phyloP scores from a whole-genome alignment of 2,888 invertebrate genomes.

The Choreutis nemorana region DNA sequence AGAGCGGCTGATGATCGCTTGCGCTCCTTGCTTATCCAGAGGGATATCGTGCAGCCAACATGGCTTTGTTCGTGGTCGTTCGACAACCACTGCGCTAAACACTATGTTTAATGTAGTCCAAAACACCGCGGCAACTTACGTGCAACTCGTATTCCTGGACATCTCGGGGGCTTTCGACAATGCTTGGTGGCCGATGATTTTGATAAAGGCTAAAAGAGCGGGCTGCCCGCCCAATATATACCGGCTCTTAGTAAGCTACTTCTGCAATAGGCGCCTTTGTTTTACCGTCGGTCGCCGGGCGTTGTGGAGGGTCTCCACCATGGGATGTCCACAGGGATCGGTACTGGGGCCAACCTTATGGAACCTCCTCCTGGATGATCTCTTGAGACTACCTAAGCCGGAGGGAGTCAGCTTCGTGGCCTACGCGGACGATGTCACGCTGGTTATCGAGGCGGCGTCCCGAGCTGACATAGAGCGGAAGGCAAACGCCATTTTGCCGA shows the following conservation, averaged over 20 bases:
- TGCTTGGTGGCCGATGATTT: conserved; percentile 18
- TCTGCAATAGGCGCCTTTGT: too few relatives aligned
- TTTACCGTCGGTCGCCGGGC: conserved; percentile 7
- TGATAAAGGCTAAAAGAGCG: conserved; percentile 9
- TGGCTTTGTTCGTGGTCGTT: too few relatives aligned
- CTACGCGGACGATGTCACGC: conserved; percentile 4
- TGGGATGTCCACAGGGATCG: conserved; percentile 12
- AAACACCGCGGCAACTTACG: conserved; percentile 8
- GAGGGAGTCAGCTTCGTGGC: too few relatives aligned
- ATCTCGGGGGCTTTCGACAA: conserved; percentile 22
- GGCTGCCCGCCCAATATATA: conserved; percentile 7
- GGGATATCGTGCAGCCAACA: conserved; percentile 11
- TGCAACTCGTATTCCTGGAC: conserved; percentile 15
- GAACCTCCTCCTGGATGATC: too few relatives aligned
- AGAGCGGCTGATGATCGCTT: conserved; percentile 2
- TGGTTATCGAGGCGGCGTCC: conserved; percentile 3
- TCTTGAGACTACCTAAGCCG: too few relatives aligned
- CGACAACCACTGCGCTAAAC: too few relatives aligned
- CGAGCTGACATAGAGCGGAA: not conserved
- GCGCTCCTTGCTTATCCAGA: conserved; percentile 2
- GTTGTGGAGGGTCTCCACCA: conserved; percentile 9
- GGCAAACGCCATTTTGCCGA: not conserved
- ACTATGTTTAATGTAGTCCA: not conserved
- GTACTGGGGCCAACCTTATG: too few relatives aligned
- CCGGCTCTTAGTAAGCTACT: too few relatives aligned